Percentiles rank a stretch among this genome's conserved stretches.
phyloP scores from a whole-genome alignment of 2,113 vertebrate genomes.

The Lycocorax pyrrhopterus region DNA sequence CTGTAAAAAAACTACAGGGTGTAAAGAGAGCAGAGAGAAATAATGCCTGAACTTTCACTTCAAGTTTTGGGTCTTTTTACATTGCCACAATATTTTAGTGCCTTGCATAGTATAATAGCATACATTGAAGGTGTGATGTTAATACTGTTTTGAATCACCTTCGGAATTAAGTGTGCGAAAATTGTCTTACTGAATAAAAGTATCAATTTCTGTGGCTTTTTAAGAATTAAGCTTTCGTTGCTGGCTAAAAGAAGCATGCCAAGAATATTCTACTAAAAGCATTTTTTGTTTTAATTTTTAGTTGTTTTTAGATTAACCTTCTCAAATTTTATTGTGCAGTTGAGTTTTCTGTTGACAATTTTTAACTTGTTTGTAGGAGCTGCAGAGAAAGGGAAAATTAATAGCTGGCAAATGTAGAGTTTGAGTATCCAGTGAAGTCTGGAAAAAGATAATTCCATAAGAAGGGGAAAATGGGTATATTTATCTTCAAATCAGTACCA shows the following conservation, averaged over 20 bases:
- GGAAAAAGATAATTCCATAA: not conserved
- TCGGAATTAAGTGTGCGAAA: not conserved
- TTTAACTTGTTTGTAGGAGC: not conserved
- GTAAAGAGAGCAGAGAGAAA: not conserved
- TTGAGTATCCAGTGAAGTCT: not conserved
- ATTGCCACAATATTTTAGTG: not conserved
- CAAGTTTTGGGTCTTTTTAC: not conserved
- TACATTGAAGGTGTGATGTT: not conserved
- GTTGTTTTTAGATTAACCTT: not conserved
- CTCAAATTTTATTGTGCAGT: not conserved
- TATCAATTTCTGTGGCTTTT: not conserved
- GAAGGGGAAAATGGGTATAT: not conserved
- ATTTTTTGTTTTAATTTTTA: not conserved
- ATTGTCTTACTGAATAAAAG: not conserved
- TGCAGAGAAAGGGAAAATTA: not conserved
- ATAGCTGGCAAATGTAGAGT: not conserved
- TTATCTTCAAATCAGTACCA: not conserved
- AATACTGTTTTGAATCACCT: not conserved
- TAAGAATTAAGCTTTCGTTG: not conserved
- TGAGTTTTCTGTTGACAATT: not conserved
- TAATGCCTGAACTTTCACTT: not conserved
- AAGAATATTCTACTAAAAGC: not conserved
- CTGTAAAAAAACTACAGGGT: not conserved
- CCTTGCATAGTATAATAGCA: not conserved
- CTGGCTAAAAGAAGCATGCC: not conserved